Evolutionary conservation across 2,888 invertebrate species (phyloP), one percentile per base, ranked within the genome.

Genomic region (Epistrophe eligans): DNA sequence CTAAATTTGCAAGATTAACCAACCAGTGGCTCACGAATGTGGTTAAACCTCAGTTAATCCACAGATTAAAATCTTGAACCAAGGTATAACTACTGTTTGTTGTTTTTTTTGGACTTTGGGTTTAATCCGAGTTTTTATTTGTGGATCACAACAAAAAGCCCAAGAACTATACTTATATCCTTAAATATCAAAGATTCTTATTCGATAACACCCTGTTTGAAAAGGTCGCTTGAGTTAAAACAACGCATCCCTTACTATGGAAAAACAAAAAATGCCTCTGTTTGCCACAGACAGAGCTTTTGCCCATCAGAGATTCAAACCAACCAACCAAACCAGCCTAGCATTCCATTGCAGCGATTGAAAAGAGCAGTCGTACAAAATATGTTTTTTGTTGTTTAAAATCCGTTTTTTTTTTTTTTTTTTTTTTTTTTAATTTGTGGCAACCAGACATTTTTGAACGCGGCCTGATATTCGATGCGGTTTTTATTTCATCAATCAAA

Each of bases 401-500:
- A 48, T 60, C 13, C 8, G 19, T 40, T 66, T 40, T 35, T 60
- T 15, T 57, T 1, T 24, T 24, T 24, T 1, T 24, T 24, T 24
- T 3, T 24, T 24, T 7, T 19, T 43, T n/a, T 57, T 35, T 50
- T 15, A 13, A n/a, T 60, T 57, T 50, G 52, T 32, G 57, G 64
- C 55, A 24, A 50, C 17, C 77, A 45, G 50, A 64, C 67, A 70
- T 81, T 85, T 66, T 81, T 60, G 81, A 17, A 55, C 40, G 64
- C 71, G 15, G 8, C 15, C 38, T 17, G 52, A 50, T 71, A 79
- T 64, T 64, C 58, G 17, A 45, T 85, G 85, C 35, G 85, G 85
- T 85, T 85, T 84, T 85, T 73, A 66, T 85, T 85, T 85, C 85
- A 85, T 85, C 85, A 85, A 85, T 85, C 85, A 85, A n/a, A 81